Base-by-base conservation (phyloP, 92 coral and sea anemone genomes). In the Chrysogorgia sp. region DNA sequence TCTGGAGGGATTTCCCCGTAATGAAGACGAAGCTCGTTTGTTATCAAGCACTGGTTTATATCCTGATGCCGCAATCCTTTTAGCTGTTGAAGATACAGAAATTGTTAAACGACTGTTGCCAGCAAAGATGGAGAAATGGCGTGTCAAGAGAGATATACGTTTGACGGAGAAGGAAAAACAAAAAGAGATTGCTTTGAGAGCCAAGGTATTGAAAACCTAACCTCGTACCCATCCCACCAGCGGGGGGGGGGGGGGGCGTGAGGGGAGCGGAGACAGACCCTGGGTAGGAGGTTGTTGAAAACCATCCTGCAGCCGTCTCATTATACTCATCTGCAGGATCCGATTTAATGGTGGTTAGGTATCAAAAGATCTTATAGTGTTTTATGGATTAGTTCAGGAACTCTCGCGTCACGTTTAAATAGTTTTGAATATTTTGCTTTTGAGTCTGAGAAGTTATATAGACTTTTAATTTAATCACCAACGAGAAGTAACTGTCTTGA, bases 1-100 rank as follows among this genome's bases (percentile, higher is more conserved):
- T 63, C 70, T 94, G 67, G 98, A 94, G 68, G 98, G 94, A 17
- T 94, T 91, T 56, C 98, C 98, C 21, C 88, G 97, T 52, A 87
- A 72, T 64, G 96, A 82, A n/a, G 83, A 82, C 30, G 98, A 94
- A 80, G 89, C 91, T 34, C 91, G 89, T 28, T 92, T 87, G 76
- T 70, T 94, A 31, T 80, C 97, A 69, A 65, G 79, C 41, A 45
- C 84, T 20, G 98, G 98, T 49, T 74, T 89, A 45, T 91, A 85
- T 63, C 97, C 98, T 47, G 98, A 94, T 62, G 88, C 88, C 19
- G 84, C 92, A 7, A 81, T 91, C 0, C 40, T 94, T 31, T 82
- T 94, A 50, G 98, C 87, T 9, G 98, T 94, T 8, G 98, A 94
- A 43, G 98, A 94, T 52, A 89, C 92, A 20, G 94, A 80, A 28